Conservation (phyloP, 2,888 invertebrate species). For the Thysanoteuthis rhombus region DNA sequence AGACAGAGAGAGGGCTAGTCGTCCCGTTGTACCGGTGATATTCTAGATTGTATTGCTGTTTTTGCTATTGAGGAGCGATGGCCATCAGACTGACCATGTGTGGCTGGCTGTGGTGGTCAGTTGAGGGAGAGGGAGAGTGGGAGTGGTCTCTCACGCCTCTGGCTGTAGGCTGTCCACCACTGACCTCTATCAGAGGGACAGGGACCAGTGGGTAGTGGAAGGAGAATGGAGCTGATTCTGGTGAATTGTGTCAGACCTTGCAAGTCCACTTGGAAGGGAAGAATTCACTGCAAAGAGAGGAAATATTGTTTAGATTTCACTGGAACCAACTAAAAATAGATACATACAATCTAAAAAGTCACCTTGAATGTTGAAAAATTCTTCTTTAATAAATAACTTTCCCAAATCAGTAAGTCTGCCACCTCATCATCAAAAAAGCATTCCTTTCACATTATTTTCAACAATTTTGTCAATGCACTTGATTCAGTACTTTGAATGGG, state of each 20-base stretch:
- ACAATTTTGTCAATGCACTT: too few species aligned
- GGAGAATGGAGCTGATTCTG: constrained; percentile 64
- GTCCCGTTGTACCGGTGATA: neutral
- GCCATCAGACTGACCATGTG: neutral
- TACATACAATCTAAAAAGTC: too few species aligned
- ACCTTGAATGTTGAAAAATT: too few species aligned
- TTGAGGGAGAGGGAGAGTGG: neutral
- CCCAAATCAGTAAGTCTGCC: too few species aligned
- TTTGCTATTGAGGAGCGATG: constrained; percentile 12
- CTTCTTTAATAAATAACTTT: too few species aligned
- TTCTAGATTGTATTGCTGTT: neutral
- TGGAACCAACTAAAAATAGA: neutral
- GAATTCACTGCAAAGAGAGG: constrained; percentile 51
- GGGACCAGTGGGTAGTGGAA: constrained; percentile 45
- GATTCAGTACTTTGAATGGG: too few species aligned
- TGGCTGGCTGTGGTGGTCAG: neutral
- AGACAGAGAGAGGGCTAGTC: neutral
- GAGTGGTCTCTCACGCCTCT: constrained; percentile 29
- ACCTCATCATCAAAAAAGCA: too few species aligned
- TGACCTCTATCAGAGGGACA: constrained; percentile 21
- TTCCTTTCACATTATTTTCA: too few species aligned
- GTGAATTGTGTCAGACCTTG: constrained; percentile 66
- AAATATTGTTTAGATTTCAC: neutral
- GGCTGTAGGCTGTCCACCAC: constrained; percentile 20
- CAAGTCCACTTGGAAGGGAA: constrained; percentile 59